phyloP scores from a whole-genome alignment of 2,888 invertebrate genomes.

The Autographa pulchrina region DNA sequence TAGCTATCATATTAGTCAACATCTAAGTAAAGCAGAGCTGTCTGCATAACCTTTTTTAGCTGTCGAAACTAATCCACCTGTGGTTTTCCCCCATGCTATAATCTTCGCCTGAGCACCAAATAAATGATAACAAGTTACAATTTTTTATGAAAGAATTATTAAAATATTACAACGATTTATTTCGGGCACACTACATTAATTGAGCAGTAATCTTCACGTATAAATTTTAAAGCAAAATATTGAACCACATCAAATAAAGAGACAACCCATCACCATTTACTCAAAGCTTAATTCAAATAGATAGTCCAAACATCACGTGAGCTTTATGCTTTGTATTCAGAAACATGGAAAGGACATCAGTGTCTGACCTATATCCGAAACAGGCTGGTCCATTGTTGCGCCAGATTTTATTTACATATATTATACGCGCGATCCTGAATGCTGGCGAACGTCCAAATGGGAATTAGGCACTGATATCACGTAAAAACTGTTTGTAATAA shows the following conservation, averaged over 20 bases:
- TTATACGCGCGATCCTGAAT: constrained; percentile 43
- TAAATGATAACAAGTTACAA: too few relatives aligned
- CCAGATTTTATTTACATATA: constrained; percentile 58
- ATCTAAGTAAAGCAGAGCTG: too few relatives aligned
- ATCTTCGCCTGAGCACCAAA: too few relatives aligned
- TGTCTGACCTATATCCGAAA: constrained; percentile 36
- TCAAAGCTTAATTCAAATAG: constrained; percentile 10
- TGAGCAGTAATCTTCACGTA: too few relatives aligned
- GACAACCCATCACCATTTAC: constrained; percentile 4
- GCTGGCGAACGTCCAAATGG: constrained; percentile 50
- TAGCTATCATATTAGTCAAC: too few relatives aligned
- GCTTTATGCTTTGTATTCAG: constrained; percentile 22
- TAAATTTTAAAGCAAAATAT: too few relatives aligned
- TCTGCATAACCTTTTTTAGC: too few relatives aligned
- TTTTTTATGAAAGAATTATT: too few relatives aligned
- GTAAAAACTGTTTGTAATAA: constrained; percentile 28
- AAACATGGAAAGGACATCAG: constrained; percentile 44
- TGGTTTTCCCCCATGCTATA: too few relatives aligned
- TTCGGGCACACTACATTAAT: too few relatives aligned
- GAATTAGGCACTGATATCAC: constrained; percentile 43
- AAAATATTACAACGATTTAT: too few relatives aligned
- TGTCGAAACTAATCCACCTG: too few relatives aligned
- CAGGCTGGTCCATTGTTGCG: constrained; percentile 38
- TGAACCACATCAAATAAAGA: neutral
- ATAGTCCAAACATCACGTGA: constrained; percentile 3